Conservation (phyloP, 2,797 vertebrate genomes). For the Novumbra hubbsi region DNA sequence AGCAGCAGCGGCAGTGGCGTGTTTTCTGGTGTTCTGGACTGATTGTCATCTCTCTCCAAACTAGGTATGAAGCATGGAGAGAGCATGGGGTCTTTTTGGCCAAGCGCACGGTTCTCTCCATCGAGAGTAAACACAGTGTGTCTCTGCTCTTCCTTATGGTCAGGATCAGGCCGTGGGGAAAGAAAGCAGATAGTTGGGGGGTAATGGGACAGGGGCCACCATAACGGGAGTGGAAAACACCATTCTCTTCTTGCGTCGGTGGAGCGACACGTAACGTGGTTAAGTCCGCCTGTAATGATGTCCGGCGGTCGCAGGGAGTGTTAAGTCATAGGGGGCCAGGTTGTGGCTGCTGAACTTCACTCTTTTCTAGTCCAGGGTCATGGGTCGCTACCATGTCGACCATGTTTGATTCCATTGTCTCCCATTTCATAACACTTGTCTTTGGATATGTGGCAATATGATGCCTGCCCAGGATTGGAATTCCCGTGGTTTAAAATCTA, state of each 20-base stretch:
- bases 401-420: constrained; percentile 7
- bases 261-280: constrained; percentile 64
- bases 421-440: constrained; percentile 37
- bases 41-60: constrained; percentile 19
- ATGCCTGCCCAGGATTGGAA: neutral
- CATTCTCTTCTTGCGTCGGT: constrained; percentile 62
- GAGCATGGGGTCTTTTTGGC: constrained; percentile 18
- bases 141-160: constrained; percentile 66
- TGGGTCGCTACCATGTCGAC: constrained; percentile 33
- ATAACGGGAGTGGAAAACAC: constrained; percentile 81
- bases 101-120: neutral
- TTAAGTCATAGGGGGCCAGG: constrained; percentile 36
- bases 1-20: constrained; percentile 12
- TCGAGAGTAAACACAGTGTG: constrained; percentile 19
- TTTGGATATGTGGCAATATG: neutral
- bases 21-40: constrained; percentile 31
- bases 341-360: constrained; percentile 21
- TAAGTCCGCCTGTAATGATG: constrained; percentile 67
- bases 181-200: constrained; percentile 49
- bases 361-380: constrained; percentile 27
- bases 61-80: constrained; percentile 20
- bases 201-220: constrained; percentile 56
- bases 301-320: constrained; percentile 54
- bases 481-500: neutral
- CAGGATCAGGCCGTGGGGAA: neutral